Percentiles rank a stretch among this genome's conserved stretches.
phyloP scores from a whole-genome alignment of 1,140 invertebrate species.

The Drosophila cardini region DNA sequence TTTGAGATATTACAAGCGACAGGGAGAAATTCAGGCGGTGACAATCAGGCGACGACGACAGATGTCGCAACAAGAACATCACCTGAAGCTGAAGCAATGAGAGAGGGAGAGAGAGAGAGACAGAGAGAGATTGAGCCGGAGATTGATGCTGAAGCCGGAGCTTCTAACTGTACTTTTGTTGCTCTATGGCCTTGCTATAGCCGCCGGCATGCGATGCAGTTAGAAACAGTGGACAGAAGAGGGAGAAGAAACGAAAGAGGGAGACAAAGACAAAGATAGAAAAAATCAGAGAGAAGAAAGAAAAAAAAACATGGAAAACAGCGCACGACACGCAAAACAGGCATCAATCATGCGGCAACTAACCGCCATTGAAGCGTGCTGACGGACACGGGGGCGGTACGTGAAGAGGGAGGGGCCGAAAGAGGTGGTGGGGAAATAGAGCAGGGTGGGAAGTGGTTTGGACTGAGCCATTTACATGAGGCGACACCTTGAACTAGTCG shows the following conservation, averaged over 20 bases:
- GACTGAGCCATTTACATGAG: conserved; percentile 44
- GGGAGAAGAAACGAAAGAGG: neutral
- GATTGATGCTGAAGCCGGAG: neutral
- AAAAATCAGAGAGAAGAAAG: conserved; percentile 23
- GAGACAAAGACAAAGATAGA: conserved; percentile 37
- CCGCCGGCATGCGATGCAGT: conserved; percentile 47
- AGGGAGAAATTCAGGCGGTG: conserved; percentile 7
- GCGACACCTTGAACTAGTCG: conserved; percentile 60
- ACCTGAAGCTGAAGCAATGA: conserved; percentile 1
- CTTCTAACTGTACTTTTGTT: conserved; percentile 57
- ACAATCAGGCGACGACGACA: conserved; percentile 52
- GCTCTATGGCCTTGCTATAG: conserved; percentile 51
- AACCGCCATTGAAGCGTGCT: conserved; percentile 61
- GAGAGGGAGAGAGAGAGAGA: too few relatives aligned
- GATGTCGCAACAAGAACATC: conserved; percentile 45
- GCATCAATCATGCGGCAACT: conserved; percentile 81
- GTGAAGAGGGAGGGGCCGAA: neutral
- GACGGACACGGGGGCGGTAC: conserved; percentile 31
- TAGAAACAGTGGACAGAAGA: conserved; percentile 9
- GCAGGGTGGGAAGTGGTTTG: conserved; percentile 31
- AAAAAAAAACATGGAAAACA: conserved; percentile 45
- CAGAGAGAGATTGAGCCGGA: conserved; percentile 24
- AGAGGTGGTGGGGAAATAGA: neutral
- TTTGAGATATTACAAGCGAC: conserved; percentile 14
- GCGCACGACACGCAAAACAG: conserved; percentile 77